A percentile compares a stretch with the other conserved stretches of the same genome.
Evolutionary conservation across 2,797 vertebrate genomes (phyloP).

Genomic region (Emys orbicularis): DNA sequence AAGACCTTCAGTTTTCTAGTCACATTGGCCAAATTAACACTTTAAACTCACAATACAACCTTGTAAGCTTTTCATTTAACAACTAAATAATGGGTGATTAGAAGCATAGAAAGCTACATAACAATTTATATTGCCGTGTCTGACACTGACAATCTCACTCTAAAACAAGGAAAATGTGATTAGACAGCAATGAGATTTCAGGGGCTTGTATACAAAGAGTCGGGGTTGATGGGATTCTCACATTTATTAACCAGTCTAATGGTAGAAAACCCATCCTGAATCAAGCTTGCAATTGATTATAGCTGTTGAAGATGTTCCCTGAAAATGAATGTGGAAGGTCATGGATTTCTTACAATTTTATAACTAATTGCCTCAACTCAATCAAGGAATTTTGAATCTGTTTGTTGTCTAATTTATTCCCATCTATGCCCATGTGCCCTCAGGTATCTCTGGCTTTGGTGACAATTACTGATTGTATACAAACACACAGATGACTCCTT

Average conservation of each 20-base stretch:
- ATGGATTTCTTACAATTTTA: background rate
- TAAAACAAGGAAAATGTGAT: background rate
- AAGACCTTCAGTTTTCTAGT: background rate
- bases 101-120: background rate
- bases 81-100: background rate
- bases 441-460: background rate
- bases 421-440: background rate
- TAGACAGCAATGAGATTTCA: background rate
- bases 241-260: background rate
- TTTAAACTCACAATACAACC: background rate
- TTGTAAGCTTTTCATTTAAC: slow-evolving; percentile 4
- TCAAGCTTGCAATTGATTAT: background rate
- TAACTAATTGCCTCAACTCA: background rate
- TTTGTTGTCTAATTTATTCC: background rate
- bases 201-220: background rate
- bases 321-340: background rate
- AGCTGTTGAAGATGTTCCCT: background rate
- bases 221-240: background rate
- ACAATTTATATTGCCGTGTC: background rate
- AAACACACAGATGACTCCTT: background rate
- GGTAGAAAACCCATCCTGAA: background rate
- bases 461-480: background rate
- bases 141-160: background rate
- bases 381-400: background rate
- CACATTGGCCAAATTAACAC: background rate